phyloP scores from a whole-genome alignment of 2,888 invertebrate genomes.

The Trissolcus brochymenae region DNA sequence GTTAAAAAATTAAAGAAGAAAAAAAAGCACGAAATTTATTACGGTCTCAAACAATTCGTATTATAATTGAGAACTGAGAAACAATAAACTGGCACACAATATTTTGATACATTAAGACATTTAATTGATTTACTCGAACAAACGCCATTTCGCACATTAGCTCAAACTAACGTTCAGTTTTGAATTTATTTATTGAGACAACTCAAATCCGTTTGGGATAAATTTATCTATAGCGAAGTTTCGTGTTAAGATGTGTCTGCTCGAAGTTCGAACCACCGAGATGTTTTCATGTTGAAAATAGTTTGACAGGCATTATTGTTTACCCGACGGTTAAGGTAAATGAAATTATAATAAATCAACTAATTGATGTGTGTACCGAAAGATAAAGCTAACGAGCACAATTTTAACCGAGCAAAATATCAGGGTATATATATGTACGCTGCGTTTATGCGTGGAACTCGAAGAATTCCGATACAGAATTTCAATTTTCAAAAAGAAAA shows the following conservation, averaged over 20 bases:
- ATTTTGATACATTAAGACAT: slow-evolving; percentile 20
- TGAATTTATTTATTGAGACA: slow-evolving; percentile 17
- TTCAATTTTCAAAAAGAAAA: background rate
- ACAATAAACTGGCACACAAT: background rate
- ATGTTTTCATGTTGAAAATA: slow-evolving; percentile 30
- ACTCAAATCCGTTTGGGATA: slow-evolving; percentile 15
- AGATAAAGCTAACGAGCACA: background rate
- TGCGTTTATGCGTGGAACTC: background rate
- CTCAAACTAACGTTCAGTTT: background rate
- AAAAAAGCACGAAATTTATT: no score
- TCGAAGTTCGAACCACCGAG: slow-evolving; percentile 20
- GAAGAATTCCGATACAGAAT: slow-evolving; percentile 15
- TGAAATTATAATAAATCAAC: slow-evolving; percentile 29
- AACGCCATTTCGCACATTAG: slow-evolving; percentile 3
- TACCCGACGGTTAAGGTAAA: slow-evolving; percentile 1
- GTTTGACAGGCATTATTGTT: slow-evolving; percentile 36
- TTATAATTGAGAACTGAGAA: slow-evolving; percentile 2
- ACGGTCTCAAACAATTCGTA: no score
- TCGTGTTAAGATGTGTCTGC: slow-evolving; percentile 23
- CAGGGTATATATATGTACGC: background rate
- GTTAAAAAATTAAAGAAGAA: background rate
- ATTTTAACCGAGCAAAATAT: background rate
- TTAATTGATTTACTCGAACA: slow-evolving; percentile 30
- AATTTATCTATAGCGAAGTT: slow-evolving; percentile 13
- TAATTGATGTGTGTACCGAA: slow-evolving; percentile 14